Conservation (phyloP, 2,888 invertebrate species). For the Flabesymbios commensalis region DNA sequence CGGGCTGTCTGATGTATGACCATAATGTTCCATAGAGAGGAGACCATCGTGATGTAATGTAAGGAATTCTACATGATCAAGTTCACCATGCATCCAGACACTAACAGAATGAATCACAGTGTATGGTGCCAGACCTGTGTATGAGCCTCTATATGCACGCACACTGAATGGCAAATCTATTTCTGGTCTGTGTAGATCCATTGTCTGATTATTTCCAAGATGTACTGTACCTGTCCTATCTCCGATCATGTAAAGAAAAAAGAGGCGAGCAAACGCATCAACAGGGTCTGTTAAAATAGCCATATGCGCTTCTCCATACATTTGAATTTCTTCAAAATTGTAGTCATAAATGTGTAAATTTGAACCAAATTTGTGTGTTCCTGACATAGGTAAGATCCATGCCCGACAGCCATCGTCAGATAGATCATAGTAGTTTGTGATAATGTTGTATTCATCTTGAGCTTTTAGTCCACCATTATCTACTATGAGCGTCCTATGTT, state of each 20-base stretch:
- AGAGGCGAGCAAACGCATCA: conserved; percentile 33
- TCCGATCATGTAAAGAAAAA: conserved; percentile 48
- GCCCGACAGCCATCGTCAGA: conserved; percentile 40
- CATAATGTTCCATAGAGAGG: conserved; percentile 38
- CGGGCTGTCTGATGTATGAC: conserved; percentile 24
- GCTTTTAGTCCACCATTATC: conserved; percentile 39
- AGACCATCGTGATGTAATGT: conserved; percentile 42
- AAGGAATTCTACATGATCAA: conserved; percentile 40
- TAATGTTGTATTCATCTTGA: conserved; percentile 33
- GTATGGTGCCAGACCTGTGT: conserved; percentile 39
- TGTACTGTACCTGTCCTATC: conserved; percentile 48
- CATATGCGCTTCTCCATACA: conserved; percentile 42
- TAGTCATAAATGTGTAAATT: conserved; percentile 34
- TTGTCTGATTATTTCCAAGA: conserved; percentile 35
- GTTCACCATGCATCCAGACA: conserved; percentile 44
- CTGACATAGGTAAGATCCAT: conserved; percentile 42
- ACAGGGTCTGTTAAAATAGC: conserved; percentile 38
- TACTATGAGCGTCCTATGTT: conserved; percentile 41
- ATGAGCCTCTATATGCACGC: conserved; percentile 39
- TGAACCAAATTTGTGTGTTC: conserved; percentile 35
- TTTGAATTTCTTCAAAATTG: conserved; percentile 41
- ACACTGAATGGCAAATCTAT: conserved; percentile 45
- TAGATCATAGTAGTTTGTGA: conserved; percentile 36
- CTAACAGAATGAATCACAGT: conserved; percentile 44
- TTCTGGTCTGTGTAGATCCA: conserved; percentile 40